These are phyloP conservation scores for Vombatus ursinus DNA, from an alignment of 2,113 vertebrate genomes.

Conservation along the genomic window DNA sequence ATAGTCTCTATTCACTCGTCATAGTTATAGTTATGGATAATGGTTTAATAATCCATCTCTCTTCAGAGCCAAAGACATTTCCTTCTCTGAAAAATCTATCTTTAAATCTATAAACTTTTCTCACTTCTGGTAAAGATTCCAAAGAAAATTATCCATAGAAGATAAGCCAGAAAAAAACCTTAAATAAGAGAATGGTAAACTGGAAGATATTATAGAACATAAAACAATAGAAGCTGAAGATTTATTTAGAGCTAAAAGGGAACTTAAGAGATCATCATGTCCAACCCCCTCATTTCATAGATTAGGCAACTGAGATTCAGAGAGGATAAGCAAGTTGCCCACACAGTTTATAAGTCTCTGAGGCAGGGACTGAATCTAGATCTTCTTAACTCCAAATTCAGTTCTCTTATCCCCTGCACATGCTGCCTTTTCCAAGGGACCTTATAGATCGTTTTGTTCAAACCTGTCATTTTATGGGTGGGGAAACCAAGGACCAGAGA, in stretches of 20 bases:
- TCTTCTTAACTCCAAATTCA: too few relatives aligned
- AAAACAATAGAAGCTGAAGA: not conserved
- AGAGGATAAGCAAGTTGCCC: slow-evolving; percentile 27
- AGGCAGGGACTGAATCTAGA: not conserved
- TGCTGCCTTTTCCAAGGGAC: not conserved
- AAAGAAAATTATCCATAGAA: not conserved
- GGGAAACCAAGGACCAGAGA: not conserved
- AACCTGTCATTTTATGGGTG: not conserved
- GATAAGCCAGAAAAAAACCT: not conserved
- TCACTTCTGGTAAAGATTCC: not conserved
- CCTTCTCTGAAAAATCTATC: not conserved
- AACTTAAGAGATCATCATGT: not conserved
- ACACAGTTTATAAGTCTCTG: not conserved
- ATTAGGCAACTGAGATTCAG: not conserved
- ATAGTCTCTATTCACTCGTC: not conserved
- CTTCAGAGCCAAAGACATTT: not conserved
- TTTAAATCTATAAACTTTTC: not conserved
- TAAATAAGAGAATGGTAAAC: not conserved
- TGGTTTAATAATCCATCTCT: too few relatives aligned
- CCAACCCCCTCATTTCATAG: not conserved
- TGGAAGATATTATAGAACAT: not conserved
- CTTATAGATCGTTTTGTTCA: not conserved
- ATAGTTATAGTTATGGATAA: not conserved
- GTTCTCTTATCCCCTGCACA: too few relatives aligned
- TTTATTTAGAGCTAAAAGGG: not conserved